phyloP scores from a whole-genome alignment of 2,797 vertebrate species.

The Ataeniobius toweri region DNA sequence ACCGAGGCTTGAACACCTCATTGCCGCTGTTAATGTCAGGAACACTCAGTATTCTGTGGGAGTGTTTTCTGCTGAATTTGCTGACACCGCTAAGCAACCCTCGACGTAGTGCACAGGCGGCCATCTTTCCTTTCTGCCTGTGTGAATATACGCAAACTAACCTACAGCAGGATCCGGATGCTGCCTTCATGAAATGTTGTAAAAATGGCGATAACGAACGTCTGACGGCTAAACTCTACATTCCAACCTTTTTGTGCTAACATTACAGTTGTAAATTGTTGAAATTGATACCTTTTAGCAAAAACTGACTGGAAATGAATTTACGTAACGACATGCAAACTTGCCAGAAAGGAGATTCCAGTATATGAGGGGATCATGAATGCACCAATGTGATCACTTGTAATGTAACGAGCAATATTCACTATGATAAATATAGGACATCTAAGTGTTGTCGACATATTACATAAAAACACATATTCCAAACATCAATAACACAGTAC shows the following conservation, averaged over 20 bases:
- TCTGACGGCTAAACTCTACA: neutral
- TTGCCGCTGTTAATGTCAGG: conserved; percentile 59
- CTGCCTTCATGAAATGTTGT: conserved; percentile 13
- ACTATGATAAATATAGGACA: neutral
- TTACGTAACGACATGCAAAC: neutral
- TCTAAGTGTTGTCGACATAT: neutral
- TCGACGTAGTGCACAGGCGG: conserved; percentile 79
- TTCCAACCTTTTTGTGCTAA: too few relatives aligned
- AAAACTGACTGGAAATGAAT: neutral
- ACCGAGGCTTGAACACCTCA: conserved; percentile 58
- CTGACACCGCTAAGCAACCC: conserved; percentile 74
- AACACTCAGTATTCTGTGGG: conserved; percentile 67
- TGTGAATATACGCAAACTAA: conserved; percentile 13
- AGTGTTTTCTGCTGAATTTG: conserved; percentile 76
- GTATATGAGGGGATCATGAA: neutral
- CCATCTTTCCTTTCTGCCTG: conserved; percentile 71
- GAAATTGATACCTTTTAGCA: neutral
- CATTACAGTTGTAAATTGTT: neutral
- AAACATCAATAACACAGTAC: neutral
- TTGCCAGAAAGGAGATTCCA: neutral
- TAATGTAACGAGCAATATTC: neutral
- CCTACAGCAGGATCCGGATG: conserved; percentile 3
- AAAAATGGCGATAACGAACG: neutral
- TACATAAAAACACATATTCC: fast-evolving
- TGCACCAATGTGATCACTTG: conserved; percentile 26